Evolutionary conservation across 2,797 vertebrate genomes (phyloP), one percentile per base, ranked within the genome.

Genomic region (Chaenodraco wilsoni): DNA sequence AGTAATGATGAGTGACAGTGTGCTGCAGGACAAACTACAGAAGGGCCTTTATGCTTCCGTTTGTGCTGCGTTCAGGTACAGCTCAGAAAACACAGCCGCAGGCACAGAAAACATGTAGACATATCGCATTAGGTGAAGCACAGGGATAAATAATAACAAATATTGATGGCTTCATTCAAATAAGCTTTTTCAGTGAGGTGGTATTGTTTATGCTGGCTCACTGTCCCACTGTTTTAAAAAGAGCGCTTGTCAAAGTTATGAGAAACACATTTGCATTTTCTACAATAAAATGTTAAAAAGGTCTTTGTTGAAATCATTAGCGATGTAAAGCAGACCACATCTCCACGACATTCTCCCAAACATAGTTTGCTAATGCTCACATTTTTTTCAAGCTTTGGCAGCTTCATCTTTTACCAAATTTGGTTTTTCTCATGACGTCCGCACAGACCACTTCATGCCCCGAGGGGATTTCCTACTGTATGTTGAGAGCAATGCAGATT

Each of bases 331-430:
- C 50, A 17, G 45, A 21, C 9, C 17, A 49, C 8, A 31, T 69
- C n/a, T 60, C 50, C 21, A 50, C 44, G 21, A 60, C 43, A 65
- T 59, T 65, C 52, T 59, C 21, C 3, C n/a, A 17, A 43, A 52
- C 45, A 54, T 52, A 64, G 9, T 44, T 46, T 0, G 14, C 13
- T 40, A 7, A 55, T 23, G 17, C 10, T 44, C 41, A 52, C 16
- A 63, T 68, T 54, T 5, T 27, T 31, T 59, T 48, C 37, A 19
- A 41, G 16, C 19, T 10, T 16, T 59, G 46, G 11, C 33, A 9
- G 40, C 58, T 50, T 31, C 8, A 9, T 74, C 58, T 46, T 69
- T 73, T 14, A 48, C 65, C 40, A 73, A 65, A 65, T 61, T 69
- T 57, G 60, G 50, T 63, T 58, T 51, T 9, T 45, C 56, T 43